Percentiles rank a stretch among this genome's conserved stretches.
Evolutionary conservation across 2,797 vertebrate genomes (phyloP).

Genomic region (Gastrophryne carolinensis): DNA sequence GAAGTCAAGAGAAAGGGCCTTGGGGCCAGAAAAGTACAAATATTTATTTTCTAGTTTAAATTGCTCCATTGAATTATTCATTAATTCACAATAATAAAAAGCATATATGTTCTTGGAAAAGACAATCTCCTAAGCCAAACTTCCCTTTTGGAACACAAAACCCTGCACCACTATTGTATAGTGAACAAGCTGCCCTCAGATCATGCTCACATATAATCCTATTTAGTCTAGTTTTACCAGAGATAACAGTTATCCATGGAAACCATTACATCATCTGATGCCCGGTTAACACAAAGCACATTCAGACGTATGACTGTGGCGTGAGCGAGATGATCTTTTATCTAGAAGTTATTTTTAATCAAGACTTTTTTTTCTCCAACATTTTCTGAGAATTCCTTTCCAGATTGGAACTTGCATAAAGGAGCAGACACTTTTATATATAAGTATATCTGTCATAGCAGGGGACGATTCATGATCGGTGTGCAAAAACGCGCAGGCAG

Average conservation of each 20-base stretch:
- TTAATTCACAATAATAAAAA: slow-evolving; percentile 18
- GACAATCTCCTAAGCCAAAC: slow-evolving; percentile 33
- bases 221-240: slow-evolving; percentile 49
- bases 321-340: slow-evolving; percentile 15
- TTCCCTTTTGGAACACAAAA: slow-evolving; percentile 19
- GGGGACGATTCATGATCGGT: too few relatives aligned
- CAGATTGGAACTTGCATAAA: too few relatives aligned
- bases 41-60: too few relatives aligned
- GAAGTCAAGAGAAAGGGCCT: too few relatives aligned
- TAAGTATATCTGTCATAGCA: too few relatives aligned
- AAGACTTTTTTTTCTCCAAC: not conserved
- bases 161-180: slow-evolving; percentile 24
- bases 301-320: slow-evolving; percentile 3
- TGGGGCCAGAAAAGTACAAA: too few relatives aligned
- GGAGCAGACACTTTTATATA: too few relatives aligned
- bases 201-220: slow-evolving; percentile 50
- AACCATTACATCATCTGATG: slow-evolving; percentile 41
- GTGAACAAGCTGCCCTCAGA: slow-evolving; percentile 41
- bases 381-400: slow-evolving; percentile 22
- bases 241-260: slow-evolving; percentile 46
- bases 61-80: too few relatives aligned
- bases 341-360: slow-evolving; percentile 28
- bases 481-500: too few relatives aligned
- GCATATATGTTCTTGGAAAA: slow-evolving; percentile 37
- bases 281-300: slow-evolving; percentile 11